These are phyloP conservation scores for Podarcis lilfordi DNA, from an alignment of 2,797 vertebrate genomes.

Conservation along the genomic window DNA sequence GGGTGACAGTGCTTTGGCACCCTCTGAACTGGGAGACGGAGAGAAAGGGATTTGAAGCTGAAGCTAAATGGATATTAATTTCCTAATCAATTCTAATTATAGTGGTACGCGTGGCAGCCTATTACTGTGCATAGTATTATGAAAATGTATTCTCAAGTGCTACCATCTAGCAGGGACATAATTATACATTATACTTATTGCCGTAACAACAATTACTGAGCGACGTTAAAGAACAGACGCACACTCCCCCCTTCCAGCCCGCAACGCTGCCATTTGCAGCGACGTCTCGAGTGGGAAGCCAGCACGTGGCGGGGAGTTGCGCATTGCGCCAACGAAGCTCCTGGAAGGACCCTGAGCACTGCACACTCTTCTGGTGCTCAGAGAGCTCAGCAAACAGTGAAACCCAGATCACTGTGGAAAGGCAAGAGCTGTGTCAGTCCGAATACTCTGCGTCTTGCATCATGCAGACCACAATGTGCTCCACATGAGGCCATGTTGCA, in stretches of 20 bases:
- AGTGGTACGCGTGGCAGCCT: constrained; percentile 30
- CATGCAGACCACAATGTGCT: too few relatives aligned
- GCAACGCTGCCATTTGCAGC: constrained; percentile 18
- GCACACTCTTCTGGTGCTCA: accelerated
- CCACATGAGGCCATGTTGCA: too few relatives aligned
- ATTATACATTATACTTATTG: constrained; percentile 48
- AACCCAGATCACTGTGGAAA: not conserved
- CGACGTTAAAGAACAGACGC: not conserved
- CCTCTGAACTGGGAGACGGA: not conserved
- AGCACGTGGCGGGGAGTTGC: constrained; percentile 6
- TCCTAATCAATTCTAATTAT: constrained; percentile 52
- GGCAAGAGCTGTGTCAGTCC: too few relatives aligned
- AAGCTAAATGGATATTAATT: constrained; percentile 20
- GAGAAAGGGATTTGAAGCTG: not conserved
- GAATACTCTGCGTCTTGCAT: too few relatives aligned
- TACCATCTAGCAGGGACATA: constrained; percentile 23
- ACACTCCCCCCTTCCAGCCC: not conserved
- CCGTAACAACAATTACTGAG: constrained; percentile 54
- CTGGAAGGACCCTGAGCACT: too few relatives aligned
- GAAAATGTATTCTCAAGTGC: constrained; percentile 54
- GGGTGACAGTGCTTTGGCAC: not conserved
- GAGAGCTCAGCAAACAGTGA: too few relatives aligned
- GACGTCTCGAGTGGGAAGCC: not conserved
- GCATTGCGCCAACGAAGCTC: not conserved
- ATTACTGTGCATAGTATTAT: constrained; percentile 36